Conservation (phyloP, 2,113 vertebrate species). For the Anser brachyrhynchus region DNA sequence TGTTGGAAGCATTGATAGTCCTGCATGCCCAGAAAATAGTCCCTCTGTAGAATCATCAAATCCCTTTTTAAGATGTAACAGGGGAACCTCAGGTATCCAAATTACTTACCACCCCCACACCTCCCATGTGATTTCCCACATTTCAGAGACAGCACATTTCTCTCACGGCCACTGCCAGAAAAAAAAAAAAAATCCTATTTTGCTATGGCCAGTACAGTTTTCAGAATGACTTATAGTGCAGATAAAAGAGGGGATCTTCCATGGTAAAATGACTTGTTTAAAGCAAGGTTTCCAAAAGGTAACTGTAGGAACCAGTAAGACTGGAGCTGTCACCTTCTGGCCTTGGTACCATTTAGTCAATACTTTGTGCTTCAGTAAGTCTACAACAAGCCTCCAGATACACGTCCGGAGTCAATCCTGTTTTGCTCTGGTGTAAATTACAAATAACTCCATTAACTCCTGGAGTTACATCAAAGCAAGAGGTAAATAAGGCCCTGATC, state of each 20-base stretch:
- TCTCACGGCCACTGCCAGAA: neutral
- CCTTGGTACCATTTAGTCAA: neutral
- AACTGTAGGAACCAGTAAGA: neutral
- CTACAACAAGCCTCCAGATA: accelerated
- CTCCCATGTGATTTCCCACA: neutral
- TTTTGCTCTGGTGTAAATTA: neutral
- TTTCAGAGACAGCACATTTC: neutral
- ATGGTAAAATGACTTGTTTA: neutral
- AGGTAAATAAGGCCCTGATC: neutral
- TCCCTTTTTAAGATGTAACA: neutral
- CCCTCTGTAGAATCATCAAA: neutral
- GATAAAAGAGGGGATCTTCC: neutral
- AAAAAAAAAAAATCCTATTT: neutral
- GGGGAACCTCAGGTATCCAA: neutral
- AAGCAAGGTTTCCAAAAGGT: neutral
- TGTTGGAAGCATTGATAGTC: neutral
- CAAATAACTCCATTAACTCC: neutral
- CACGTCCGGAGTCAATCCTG: neutral
- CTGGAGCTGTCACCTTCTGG: neutral
- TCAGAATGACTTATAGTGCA: neutral
- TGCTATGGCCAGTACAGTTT: neutral
- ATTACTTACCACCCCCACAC: too few species aligned
- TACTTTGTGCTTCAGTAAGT: neutral
- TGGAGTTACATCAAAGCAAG: neutral
- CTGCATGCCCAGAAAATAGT: too few species aligned